Percentiles rank a stretch among this genome's conserved stretches.
Conservation (phyloP, 2,113 vertebrate genomes). For the Glaucomys volans region DNA sequence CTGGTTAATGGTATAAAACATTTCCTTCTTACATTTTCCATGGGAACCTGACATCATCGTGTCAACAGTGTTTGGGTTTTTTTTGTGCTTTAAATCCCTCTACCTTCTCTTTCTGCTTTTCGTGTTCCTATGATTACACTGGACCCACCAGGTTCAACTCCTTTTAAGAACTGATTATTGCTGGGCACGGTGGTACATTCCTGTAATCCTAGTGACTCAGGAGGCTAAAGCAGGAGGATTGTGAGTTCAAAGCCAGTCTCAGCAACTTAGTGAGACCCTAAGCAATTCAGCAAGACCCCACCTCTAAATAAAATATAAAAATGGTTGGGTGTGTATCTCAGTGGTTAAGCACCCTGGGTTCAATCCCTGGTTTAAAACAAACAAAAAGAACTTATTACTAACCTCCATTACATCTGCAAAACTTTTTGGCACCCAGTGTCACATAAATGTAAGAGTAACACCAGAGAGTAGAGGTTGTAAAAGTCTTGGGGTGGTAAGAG, state of each 20-base stretch:
- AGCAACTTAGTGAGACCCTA: too few species aligned
- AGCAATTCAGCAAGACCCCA: too few species aligned
- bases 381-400: background rate
- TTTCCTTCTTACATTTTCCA: background rate
- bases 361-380: too few species aligned
- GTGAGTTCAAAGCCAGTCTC: too few species aligned
- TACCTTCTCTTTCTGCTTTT: background rate
- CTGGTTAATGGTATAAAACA: background rate
- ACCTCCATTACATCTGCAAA: background rate
- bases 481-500: background rate
- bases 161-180: background rate
- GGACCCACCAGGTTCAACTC: background rate
- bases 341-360: too few species aligned
- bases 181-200: accelerated
- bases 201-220: too few species aligned
- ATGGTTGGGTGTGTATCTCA: too few species aligned
- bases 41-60: background rate
- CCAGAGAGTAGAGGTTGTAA: too few species aligned
- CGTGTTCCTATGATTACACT: background rate
- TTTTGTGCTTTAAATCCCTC: background rate
- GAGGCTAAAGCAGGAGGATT: too few species aligned
- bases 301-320: too few species aligned
- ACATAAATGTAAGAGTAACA: background rate
- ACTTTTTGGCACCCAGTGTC: background rate
- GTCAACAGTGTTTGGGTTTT: background rate